Evolutionary conservation across 1,140 invertebrate species (phyloP), one percentile per base, ranked within the genome.

Genomic region (Aphaenogaster ashmeadi): DNA sequence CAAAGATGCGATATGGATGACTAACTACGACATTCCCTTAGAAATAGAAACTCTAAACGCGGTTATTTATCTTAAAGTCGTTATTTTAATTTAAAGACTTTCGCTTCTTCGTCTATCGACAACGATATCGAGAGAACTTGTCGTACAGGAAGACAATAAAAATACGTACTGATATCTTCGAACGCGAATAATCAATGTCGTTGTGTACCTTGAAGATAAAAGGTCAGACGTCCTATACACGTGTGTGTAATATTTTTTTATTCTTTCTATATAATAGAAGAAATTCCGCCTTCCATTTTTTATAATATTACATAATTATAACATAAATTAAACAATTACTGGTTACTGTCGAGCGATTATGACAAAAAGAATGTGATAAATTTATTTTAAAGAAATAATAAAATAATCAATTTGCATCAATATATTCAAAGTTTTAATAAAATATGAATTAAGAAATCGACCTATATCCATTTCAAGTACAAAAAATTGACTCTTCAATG

Each of bases 161-260:
- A 52, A 50, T 64, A 44, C n/a, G 44, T 41, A 66, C 9, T n/a
- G 27, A 62, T 13, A 36, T 13, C 36, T 67, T 41, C 6, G 1
- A 67, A 66, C 27, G 4, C 11, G 18, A 38, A 50, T 21, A 64
- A 79, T 13, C 41, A 79, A 15, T 38, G 60, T 80, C 4, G n/a
- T 62, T 67, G 33, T 27, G 8, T 15, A n/a, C 27, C 33, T 79
- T 52, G 50, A 69, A 69, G 56, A 67, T 69, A 81, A 81, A 81
- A 69, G 50, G 47, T 69, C 62, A 15, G 0, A 52, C n/a, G 36
- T 52, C 33, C 44, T 8, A 27, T 54, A 54, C 33, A 54, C 3
- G 5, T 13, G 27, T 13, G 5, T 58, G 4, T 21, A 79, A 21
- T 27, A 64, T 66, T 79, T 66, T 27, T 27, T 27, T 27, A 27